Conservation (phyloP, 1,140 invertebrate species). For the Eupeodes corollae region DNA sequence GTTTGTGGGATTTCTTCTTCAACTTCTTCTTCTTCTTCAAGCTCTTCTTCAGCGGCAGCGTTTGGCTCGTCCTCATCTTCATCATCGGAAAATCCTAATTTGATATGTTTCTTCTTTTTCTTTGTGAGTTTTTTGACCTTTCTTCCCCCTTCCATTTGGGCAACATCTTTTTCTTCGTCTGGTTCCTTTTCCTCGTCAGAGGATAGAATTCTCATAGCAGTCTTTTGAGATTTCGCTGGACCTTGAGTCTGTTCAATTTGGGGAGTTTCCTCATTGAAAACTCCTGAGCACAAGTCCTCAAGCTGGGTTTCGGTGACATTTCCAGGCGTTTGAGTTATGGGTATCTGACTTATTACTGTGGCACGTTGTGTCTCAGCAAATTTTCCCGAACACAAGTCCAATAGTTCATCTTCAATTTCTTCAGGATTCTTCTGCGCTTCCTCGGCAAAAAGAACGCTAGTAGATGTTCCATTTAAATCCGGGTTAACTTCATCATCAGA, state of each 20-base stretch:
- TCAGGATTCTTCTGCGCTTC: slow-evolving; percentile 22
- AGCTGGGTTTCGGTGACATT: slow-evolving; percentile 16
- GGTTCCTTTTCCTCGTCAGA: slow-evolving; percentile 41
- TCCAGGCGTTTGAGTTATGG: slow-evolving; percentile 18
- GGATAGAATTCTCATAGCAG: slow-evolving; percentile 24
- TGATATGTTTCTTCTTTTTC: slow-evolving; percentile 23
- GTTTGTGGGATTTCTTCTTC: slow-evolving; percentile 36
- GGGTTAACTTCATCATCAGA: slow-evolving; percentile 22
- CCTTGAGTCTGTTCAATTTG: slow-evolving; percentile 13
- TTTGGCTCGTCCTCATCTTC: slow-evolving; percentile 21
- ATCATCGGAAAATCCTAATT: slow-evolving; percentile 33
- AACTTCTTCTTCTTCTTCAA: slow-evolving; percentile 13
- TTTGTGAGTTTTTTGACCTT: slow-evolving; percentile 25
- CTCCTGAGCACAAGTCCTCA: slow-evolving; percentile 18
- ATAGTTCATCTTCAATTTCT: slow-evolving; percentile 41
- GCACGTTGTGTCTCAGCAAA: slow-evolving; percentile 27
- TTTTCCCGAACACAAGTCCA: slow-evolving; percentile 43
- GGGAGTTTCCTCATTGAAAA: slow-evolving; percentile 20
- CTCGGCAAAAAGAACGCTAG: slow-evolving; percentile 25
- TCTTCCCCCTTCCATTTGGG: slow-evolving; percentile 8
- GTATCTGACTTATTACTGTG: slow-evolving; percentile 26
- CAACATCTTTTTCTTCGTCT: not conserved
- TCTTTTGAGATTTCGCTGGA: slow-evolving; percentile 11
- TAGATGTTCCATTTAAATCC: slow-evolving; percentile 12
- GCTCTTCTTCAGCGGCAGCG: slow-evolving; percentile 27